Base-by-base conservation (phyloP, 2,888 invertebrate genomes). In the Rapana venosa region DNA sequence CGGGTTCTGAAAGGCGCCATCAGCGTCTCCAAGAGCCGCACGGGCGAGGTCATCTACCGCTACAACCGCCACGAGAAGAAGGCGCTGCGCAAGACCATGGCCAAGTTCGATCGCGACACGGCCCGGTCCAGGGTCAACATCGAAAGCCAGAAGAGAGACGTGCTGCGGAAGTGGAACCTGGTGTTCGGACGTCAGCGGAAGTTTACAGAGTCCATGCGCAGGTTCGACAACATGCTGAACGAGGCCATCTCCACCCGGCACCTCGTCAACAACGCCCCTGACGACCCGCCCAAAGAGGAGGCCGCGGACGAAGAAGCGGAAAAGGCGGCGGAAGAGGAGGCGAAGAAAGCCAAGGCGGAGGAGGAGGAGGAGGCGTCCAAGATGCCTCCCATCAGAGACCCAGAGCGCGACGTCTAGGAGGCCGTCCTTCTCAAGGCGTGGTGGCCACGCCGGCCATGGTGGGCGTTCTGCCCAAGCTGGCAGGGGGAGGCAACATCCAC, bases 1-100 rank as follows among this genome's bases (percentile, higher is more conserved):
- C 91, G 92, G 35, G 93, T 94, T 0, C 92, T 94, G 93, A 93
- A 93, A 87, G 94, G 94, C 1, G 94, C 94, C 22, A 91, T 94
- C 6, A 93, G 94, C 90, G 91, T 93, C 88, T 94, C 94, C 11
- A 93, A 93, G 77, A 94, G 93, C 88, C 92, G 92, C 81, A 93
- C 94, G 6, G 94, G 94, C 0, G 93, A 94, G 61, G 93, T 93
- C 26, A 93, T 93, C 47, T 94, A 92, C 87, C 92, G 93, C n/a
- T 92, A 92, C 86, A 94, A 94, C 89, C 93, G 93, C 88, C 90
- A 93, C 32, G 93, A 94, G 87, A 93, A 92, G 87, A 92, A 92
- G 81, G 92, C 91, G 20, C 88, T 94, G 6, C 91, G 92, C n/a
- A 88, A 92, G 32, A 87, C 90, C 70, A 89, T 94, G 1, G 90